Evolutionary conservation across 2,113 vertebrate genomes (phyloP).

Genomic region (Nycticorax nycticorax): DNA sequence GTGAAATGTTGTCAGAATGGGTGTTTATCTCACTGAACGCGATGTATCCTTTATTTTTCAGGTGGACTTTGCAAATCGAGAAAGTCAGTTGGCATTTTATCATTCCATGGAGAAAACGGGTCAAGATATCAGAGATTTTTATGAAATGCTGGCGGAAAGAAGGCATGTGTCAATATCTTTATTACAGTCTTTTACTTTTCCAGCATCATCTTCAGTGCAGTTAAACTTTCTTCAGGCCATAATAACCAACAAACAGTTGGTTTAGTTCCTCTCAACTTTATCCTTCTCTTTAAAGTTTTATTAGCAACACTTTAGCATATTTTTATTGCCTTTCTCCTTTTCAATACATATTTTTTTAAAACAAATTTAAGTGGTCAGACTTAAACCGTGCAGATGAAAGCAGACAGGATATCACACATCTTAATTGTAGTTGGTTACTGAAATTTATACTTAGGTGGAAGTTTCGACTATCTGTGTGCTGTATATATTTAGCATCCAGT

Average conservation of each 20-base stretch:
- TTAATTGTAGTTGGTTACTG: background rate
- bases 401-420: background rate
- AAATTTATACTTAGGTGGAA: background rate
- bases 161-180: conserved; percentile 73
- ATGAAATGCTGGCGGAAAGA: conserved; percentile 93
- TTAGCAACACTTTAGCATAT: background rate
- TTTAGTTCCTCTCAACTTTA: background rate
- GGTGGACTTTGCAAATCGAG: conserved; percentile 99
- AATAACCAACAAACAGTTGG: background rate
- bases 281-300: background rate
- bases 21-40: background rate
- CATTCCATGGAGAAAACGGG: conserved; percentile 98
- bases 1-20: background rate
- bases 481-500: background rate
- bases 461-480: background rate
- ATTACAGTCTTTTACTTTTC: background rate
- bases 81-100: conserved; percentile 98
- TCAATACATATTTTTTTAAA: background rate
- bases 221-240: background rate
- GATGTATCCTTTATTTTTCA: conserved; percentile 34
- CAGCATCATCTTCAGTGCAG: background rate
- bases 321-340: background rate
- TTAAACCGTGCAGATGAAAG: background rate
- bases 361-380: background rate
- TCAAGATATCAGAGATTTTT: conserved; percentile 97